Evolutionary conservation across 2,888 invertebrate species (phyloP).

Genomic region (Xanthorhoe designata): DNA sequence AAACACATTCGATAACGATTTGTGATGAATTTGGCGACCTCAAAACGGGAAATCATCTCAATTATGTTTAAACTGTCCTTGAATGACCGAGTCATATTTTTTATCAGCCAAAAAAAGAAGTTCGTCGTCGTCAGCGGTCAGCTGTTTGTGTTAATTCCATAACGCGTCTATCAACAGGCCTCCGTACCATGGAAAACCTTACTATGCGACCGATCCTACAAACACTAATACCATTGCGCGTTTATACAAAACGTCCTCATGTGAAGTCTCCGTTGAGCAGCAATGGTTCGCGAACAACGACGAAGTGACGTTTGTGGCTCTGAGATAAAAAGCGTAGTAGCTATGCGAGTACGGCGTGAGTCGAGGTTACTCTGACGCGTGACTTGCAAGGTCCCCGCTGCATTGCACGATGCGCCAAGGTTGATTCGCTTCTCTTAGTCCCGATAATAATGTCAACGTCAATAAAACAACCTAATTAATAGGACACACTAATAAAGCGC

Average conservation of each 20-base stretch:
- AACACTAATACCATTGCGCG: slow-evolving; percentile 54
- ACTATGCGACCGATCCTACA: slow-evolving; percentile 39
- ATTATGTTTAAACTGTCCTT: slow-evolving; percentile 77
- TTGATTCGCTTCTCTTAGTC: slow-evolving; percentile 76
- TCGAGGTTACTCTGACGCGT: slow-evolving; percentile 85
- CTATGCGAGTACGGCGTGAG: slow-evolving; percentile 78
- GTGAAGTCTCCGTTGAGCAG: slow-evolving; percentile 41
- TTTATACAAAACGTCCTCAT: slow-evolving; percentile 15
- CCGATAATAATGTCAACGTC: slow-evolving; percentile 58
- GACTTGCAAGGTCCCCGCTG: slow-evolving; percentile 85
- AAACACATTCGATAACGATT: slow-evolving; percentile 55
- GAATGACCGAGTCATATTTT: slow-evolving; percentile 81
- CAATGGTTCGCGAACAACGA: slow-evolving; percentile 59
- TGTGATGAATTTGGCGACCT: slow-evolving; percentile 61
- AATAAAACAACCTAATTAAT: slow-evolving; percentile 34
- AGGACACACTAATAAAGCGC: slow-evolving; percentile 30
- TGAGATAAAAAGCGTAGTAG: slow-evolving; percentile 65
- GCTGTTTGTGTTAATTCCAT: slow-evolving; percentile 81
- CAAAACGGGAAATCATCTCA: slow-evolving; percentile 77
- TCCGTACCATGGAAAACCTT: slow-evolving; percentile 50
- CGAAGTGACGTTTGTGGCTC: slow-evolving; percentile 44
- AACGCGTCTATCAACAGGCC: slow-evolving; percentile 78
- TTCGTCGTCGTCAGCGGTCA: slow-evolving; percentile 77
- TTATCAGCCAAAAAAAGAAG: slow-evolving; percentile 78
- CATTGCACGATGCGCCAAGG: slow-evolving; percentile 86